Conservation (phyloP, 2,113 vertebrate species). For the Clarias macrocephalus region DNA sequence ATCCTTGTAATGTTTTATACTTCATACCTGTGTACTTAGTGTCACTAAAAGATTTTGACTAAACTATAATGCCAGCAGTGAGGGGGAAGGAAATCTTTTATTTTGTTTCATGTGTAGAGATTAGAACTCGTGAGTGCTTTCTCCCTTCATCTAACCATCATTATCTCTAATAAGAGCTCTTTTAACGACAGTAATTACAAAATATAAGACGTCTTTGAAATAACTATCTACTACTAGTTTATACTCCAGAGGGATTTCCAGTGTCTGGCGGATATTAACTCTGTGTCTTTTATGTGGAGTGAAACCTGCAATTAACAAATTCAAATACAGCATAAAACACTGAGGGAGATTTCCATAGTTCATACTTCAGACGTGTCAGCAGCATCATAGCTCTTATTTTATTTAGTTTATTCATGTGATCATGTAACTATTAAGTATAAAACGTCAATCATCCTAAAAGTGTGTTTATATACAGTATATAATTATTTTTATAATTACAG, state of each 20-base stretch:
- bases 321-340: background rate
- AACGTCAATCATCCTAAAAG: background rate
- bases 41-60: background rate
- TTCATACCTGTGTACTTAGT: background rate
- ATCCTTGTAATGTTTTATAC: background rate
- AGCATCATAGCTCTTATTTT: background rate
- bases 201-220: background rate
- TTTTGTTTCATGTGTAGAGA: slow-evolving; percentile 6
- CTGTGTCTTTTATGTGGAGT: background rate
- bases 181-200: slow-evolving; percentile 26
- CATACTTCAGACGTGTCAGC: background rate
- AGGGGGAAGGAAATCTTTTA: background rate
- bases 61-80: background rate
- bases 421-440: background rate
- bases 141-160: background rate
- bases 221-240: background rate
- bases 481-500: background rate
- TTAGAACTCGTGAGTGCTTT: background rate
- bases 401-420: background rate
- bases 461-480: background rate
- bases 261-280: background rate
- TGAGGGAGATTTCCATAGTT: too few relatives aligned
- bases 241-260: background rate
- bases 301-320: slow-evolving; percentile 16
- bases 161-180: background rate